Conservation (phyloP, 2,113 vertebrate species). For the Emydocephalus ijimae region DNA sequence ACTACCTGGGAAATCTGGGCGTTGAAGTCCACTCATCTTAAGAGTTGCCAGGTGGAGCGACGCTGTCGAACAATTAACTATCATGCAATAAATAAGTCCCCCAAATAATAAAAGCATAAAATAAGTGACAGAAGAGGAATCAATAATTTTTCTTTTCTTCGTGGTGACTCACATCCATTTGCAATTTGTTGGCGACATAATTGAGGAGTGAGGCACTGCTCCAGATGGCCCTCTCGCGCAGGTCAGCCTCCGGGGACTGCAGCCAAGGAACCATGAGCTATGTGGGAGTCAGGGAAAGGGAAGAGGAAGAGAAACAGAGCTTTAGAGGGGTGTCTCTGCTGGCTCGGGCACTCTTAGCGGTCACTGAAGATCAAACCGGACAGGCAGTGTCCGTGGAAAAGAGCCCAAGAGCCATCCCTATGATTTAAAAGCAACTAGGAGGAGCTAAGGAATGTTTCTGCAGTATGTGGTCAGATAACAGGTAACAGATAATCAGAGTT, state of each 20-base stretch:
- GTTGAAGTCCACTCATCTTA: neutral
- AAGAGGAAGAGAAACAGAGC: neutral
- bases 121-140: too few species aligned
- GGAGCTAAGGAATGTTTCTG: neutral
- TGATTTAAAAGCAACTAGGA: neutral
- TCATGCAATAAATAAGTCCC: too few species aligned
- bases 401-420: neutral
- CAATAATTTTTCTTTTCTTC: neutral
- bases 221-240: conserved; percentile 1
- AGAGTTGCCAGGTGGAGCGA: neutral
- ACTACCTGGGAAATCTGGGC: neutral
- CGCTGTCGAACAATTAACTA: neutral
- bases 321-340: neutral
- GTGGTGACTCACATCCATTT: conserved; percentile 15
- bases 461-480: too few species aligned
- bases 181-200: conserved; percentile 6
- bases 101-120: too few species aligned
- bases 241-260: neutral
- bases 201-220: neutral
- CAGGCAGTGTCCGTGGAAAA: neutral
- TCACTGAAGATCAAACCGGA: neutral
- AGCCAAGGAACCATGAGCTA: conserved; percentile 24
- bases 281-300: neutral
- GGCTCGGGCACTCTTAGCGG: neutral
- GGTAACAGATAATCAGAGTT: too few species aligned